Evolutionary conservation across 1,140 invertebrate species (phyloP), one percentile per base, ranked within the genome.

Genomic region (Asobara japonica): DNA sequence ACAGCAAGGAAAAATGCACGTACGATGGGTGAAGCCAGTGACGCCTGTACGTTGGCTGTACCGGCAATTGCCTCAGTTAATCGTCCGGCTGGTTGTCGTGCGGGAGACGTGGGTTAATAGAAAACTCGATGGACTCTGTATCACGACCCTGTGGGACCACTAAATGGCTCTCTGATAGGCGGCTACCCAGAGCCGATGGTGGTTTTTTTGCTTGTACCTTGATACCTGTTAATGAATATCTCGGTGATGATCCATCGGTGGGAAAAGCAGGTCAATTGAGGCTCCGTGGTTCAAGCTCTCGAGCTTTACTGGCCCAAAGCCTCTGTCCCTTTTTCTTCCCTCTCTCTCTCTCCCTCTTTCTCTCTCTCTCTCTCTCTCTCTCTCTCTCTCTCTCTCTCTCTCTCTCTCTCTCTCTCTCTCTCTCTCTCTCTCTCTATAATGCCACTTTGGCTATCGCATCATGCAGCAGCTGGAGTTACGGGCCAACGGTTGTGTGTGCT

Each of bases 101-200:
- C 45, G 30, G 67, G 31, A 16, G 27, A 66, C 41, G 41, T 45
- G 41, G 65, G 72, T 76, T 78, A 76, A 78, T 78, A 74, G 70
- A 70, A 72, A 70, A 75, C 70, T 74, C 64, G 71, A 73, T 76
- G 64, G 65, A 67, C 66, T 67, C 61, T 41, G 8, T 30, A 31
- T 62, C 22, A 31, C n/a, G 22, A 60, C 20, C 20, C 27, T 20
- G 33, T 20, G 30, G 16, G 30, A 36, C 27, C 29, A 33, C 62
- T 65, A 65, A 65, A 38, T 22, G 20, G 16, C 22, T 18, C 51
- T 25, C 6, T 13, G 51, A 56, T 56, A 56, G 51, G 51, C 25
- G 41, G n/a, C n/a, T 5, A 16, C n/a, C 41, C 33, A 29, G 62
- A 71, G 38, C 41, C 67, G 51, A 66, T 72, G 25, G 45, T 36